Percentiles rank a stretch among this genome's conserved stretches.
These are phyloP conservation scores for Protaetia brevitarsis DNA, from an alignment of 1,140 invertebrate species.

Conservation along the genomic window DNA sequence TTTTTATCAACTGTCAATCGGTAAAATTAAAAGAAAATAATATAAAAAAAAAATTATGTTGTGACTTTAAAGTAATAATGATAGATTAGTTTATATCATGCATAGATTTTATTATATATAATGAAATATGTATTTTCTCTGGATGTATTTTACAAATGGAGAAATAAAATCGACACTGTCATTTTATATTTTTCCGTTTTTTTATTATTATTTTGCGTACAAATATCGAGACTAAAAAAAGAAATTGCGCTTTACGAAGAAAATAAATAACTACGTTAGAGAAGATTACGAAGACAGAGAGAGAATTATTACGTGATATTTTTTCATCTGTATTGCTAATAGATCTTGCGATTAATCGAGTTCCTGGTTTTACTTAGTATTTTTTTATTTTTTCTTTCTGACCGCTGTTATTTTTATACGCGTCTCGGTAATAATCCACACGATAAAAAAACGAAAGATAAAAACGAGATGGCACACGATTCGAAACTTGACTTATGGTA, in stretches of 20 bases:
- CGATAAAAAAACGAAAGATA: no score
- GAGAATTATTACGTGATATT: not conserved
- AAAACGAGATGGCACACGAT: not conserved
- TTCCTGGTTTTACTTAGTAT: constrained; percentile 5
- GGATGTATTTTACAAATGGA: constrained; percentile 21
- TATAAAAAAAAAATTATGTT: constrained; percentile 9
- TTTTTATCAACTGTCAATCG: no score
- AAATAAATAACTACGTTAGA: not conserved
- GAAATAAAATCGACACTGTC: constrained; percentile 22
- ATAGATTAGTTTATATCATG: constrained; percentile 11
- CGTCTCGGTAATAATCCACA: constrained; percentile 7
- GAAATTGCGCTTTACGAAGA: not conserved
- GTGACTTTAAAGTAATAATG: constrained; percentile 5
- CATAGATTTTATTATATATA: constrained; percentile 20
- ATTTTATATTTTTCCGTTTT: not conserved
- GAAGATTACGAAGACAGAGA: not conserved
- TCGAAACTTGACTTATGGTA: constrained; percentile 26
- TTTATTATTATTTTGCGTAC: not conserved
- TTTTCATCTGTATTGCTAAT: constrained; percentile 11
- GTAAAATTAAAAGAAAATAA: no score
- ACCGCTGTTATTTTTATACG: constrained; percentile 1
- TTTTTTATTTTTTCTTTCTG: no score
- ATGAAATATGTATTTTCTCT: constrained; percentile 28
- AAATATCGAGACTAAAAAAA: no score
- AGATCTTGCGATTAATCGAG: not conserved